phyloP scores from a whole-genome alignment of 2,888 invertebrate species.

The Polietes domitor region DNA sequence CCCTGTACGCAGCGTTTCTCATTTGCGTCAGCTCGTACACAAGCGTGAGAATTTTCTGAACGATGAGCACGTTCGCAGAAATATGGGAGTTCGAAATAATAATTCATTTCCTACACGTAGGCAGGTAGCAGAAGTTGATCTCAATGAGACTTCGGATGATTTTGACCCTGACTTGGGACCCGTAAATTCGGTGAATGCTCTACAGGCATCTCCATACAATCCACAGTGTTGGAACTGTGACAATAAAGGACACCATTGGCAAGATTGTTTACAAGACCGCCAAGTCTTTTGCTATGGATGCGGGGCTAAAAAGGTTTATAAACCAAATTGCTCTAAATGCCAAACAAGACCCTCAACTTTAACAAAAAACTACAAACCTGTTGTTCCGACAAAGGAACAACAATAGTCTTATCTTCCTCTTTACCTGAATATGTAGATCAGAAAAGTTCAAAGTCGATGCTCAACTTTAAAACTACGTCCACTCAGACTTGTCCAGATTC shows the following conservation, averaged over 20 bases:
- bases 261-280: slow-evolving; percentile 15
- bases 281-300: slow-evolving; percentile 52
- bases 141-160: neutral
- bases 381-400: neutral
- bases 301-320: neutral
- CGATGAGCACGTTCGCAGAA: slow-evolving; percentile 32
- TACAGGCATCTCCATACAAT: neutral
- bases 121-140: slow-evolving; percentile 32
- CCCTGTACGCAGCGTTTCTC: slow-evolving; percentile 35
- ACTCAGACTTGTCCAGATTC: neutral
- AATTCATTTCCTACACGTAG: neutral
- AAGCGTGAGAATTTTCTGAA: slow-evolving; percentile 42
- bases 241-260: slow-evolving; percentile 11
- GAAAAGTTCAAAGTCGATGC: too few relatives aligned
- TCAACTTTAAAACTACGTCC: neutral
- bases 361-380: neutral
- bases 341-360: too few relatives aligned
- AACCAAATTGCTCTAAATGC: neutral
- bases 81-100: neutral
- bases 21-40: slow-evolving; percentile 47
- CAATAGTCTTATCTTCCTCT: too few relatives aligned
- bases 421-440: too few relatives aligned
- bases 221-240: slow-evolving; percentile 51
- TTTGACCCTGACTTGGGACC: neutral
- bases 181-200: slow-evolving; percentile 10